Percentiles rank a stretch among this genome's conserved stretches.
Evolutionary conservation across 1,140 invertebrate genomes (phyloP).

Genomic region (Oryctes rhinoceros): DNA sequence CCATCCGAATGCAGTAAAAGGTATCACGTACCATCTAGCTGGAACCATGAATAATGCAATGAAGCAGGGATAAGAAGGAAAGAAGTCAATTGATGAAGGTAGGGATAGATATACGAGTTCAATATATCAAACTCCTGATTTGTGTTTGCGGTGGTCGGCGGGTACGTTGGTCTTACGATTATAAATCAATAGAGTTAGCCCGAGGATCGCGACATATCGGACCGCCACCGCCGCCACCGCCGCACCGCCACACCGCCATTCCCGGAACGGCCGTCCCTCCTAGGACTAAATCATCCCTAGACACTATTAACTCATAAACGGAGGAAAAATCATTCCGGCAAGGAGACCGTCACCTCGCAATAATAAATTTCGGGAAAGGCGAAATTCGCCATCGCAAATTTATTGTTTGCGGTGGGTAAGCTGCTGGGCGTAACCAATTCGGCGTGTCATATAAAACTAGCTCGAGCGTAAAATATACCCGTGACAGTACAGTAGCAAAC

Average conservation of each 20-base stretch:
- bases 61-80: neutral
- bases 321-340: conserved; percentile 49
- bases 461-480: conserved; percentile 12
- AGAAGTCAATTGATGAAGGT: conserved; percentile 48
- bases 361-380: conserved; percentile 29
- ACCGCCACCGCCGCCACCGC: conserved; percentile 47
- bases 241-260: conserved; percentile 10
- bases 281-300: conserved; percentile 52
- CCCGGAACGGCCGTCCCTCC: neutral
- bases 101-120: conserved; percentile 50
- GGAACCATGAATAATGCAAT: conserved; percentile 15
- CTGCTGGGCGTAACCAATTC: conserved; percentile 30
- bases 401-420: conserved; percentile 17
- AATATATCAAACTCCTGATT: conserved; percentile 55
- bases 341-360: conserved; percentile 36
- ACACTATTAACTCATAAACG: conserved; percentile 50
- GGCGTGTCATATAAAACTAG: neutral
- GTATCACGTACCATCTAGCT: neutral
- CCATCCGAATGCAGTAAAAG: neutral
- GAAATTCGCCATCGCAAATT: conserved; percentile 9
- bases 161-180: conserved; percentile 48
- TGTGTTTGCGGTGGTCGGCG: conserved; percentile 51
- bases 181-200: conserved; percentile 51
- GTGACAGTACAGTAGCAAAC: conserved; percentile 2
- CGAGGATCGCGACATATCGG: conserved; percentile 46